Conservation (phyloP, 2,113 vertebrate species). For the Aegotheles bennettii region DNA sequence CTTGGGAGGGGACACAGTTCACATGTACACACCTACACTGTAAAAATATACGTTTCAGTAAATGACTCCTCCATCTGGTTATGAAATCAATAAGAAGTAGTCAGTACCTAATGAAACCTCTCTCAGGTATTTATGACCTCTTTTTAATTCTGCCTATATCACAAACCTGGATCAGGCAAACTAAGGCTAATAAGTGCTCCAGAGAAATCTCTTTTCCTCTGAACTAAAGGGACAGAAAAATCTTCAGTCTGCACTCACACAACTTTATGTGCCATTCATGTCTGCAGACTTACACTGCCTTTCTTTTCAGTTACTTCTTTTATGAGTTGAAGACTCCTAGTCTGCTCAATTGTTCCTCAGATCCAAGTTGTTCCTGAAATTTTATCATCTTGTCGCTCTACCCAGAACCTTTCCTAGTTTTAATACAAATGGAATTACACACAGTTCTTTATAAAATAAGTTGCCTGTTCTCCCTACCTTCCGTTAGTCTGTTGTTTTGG, state of each 20-base stretch:
- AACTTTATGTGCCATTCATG: not conserved
- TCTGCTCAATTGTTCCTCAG: not conserved
- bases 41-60: not conserved
- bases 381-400: not conserved
- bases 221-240: not conserved
- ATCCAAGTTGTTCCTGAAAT: not conserved
- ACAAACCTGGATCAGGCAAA: not conserved
- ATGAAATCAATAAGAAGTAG: not conserved
- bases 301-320: not conserved
- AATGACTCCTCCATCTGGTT: not conserved
- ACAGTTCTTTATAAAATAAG: not conserved
- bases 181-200: not conserved
- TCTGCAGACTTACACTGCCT: not conserved
- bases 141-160: not conserved
- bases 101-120: not conserved
- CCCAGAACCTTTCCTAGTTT: not conserved
- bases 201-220: not conserved
- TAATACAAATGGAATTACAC: not conserved
- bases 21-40: not conserved
- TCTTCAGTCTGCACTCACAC: not conserved
- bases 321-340: not conserved
- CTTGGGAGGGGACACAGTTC: not conserved
- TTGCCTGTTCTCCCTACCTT: not conserved
- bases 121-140: not conserved
- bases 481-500: not conserved